Conservation (phyloP, 2,797 vertebrate species). For the Lateolabrax maculatus region DNA sequence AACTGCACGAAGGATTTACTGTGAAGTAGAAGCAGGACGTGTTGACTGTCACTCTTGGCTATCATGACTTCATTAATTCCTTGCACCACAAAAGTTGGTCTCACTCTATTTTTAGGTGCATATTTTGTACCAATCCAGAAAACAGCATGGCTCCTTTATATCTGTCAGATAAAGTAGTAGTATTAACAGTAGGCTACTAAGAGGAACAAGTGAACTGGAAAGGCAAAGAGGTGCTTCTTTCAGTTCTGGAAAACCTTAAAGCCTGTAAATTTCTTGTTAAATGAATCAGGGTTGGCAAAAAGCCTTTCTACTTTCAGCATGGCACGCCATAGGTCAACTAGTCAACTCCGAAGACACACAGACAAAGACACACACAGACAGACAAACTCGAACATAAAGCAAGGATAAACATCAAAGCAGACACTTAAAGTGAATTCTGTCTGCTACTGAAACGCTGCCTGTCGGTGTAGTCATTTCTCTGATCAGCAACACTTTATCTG, state of each 20-base stretch:
- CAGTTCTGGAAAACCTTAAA: not conserved
- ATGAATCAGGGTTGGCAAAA: conserved; percentile 7
- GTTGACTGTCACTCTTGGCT: conserved; percentile 18
- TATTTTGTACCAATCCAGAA: conserved; percentile 18
- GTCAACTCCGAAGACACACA: too few species aligned
- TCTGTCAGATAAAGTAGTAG: not conserved
- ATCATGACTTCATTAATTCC: conserved; percentile 11
- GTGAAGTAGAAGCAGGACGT: conserved; percentile 17
- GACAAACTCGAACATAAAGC: not conserved
- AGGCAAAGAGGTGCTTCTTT: conserved; percentile 1
- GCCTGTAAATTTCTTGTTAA: conserved; percentile 5
- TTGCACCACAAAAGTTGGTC: conserved; percentile 21
- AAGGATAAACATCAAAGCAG: conserved; percentile 22
- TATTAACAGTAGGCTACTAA: not conserved
- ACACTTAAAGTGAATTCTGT: conserved; percentile 6
- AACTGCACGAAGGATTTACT: not conserved
- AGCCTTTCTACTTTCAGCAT: not conserved
- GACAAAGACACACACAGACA: not conserved
- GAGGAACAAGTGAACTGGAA: not conserved
- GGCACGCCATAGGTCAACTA: not conserved
- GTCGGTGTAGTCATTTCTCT: conserved; percentile 2
- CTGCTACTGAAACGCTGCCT: not conserved
- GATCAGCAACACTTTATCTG: conserved; percentile 30
- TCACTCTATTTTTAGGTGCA: conserved; percentile 28
- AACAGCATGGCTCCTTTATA: conserved; percentile 14